A percentile compares a stretch with the other conserved stretches of the same genome.
These are phyloP conservation scores for Mycalesis mineus DNA, from an alignment of 2,888 invertebrate genomes.

Conservation along the genomic window DNA sequence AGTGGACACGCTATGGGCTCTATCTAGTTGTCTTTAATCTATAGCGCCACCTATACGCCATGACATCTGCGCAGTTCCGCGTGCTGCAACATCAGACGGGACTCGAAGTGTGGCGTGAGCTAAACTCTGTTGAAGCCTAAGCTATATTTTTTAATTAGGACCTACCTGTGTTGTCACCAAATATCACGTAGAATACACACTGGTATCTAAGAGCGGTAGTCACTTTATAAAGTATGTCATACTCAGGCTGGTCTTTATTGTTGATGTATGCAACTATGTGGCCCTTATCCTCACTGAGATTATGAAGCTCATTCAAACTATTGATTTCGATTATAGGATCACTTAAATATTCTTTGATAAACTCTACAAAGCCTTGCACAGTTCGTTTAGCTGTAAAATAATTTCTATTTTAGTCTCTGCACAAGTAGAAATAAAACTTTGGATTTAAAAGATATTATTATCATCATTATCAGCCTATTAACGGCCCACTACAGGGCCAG, in stretches of 20 bases:
- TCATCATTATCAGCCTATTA: too few species aligned
- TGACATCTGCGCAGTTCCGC: too few species aligned
- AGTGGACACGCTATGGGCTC: too few species aligned
- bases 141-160: too few species aligned
- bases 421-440: too few species aligned
- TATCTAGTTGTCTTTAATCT: too few species aligned
- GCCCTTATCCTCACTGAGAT: slow-evolving; percentile 86
- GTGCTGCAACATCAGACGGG: too few species aligned
- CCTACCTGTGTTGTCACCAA: slow-evolving; percentile 90
- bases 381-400: slow-evolving; percentile 83
- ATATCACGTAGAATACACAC: slow-evolving; percentile 94
- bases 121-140: too few species aligned
- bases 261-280: slow-evolving; percentile 95
- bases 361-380: slow-evolving; percentile 92
- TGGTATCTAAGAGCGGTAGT: slow-evolving; percentile 95
- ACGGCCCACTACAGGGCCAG: too few species aligned
- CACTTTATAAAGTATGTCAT: slow-evolving; percentile 86
- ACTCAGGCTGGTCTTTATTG: slow-evolving; percentile 87
- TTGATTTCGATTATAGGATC: slow-evolving; percentile 90
- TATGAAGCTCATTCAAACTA: slow-evolving; percentile 83
- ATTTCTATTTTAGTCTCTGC: neutral
- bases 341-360: slow-evolving; percentile 91
- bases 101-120: too few species aligned
- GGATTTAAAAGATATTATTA: too few species aligned
- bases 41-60: too few species aligned